Base-by-base conservation (phyloP, 92 coral and sea anemone genomes). In the Metridium senile region DNA sequence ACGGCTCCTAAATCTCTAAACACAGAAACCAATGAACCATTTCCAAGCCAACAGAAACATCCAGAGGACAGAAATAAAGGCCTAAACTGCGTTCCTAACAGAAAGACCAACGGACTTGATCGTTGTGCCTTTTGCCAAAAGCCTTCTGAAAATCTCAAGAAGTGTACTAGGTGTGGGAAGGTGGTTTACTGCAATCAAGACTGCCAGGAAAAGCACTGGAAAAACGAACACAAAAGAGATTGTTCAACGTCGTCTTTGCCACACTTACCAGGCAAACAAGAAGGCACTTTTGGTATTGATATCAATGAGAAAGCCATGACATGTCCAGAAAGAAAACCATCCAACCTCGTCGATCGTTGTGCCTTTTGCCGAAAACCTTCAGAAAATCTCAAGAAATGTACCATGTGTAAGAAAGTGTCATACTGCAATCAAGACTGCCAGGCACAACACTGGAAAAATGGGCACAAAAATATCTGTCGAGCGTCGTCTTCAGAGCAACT, bases 371-470 rank as follows among this genome's bases (percentile, higher is more conserved):
- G 47, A 26, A 66, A 66, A 52, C 71, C 73, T 9, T 58, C 78
- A 10, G 83, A 28, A 21, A 43, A 33, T 17, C 62, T 83, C 2
- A 83, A 83, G 75, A 77, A 66, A 71, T 77, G 88, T 28, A 57
- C 71, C 52, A 76, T 84, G 17, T 83, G 88, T 20, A 83, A 71
- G 28, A 52, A 66, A 20, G 79, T 71, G 26, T 71, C 68, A 22
- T 84, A 84, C 63, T 84, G 88, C 34, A 47, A 78, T 27, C 53
- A 49, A 49, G 58, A 53, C 31, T 84, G 88, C 70, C 88, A 84
- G 74, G 17, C 2, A 39, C 49, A 39, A 39, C 49, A 39, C 13
- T 39, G 49, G 49, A 13, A 39, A 13, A 6, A 4, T 6, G 49
- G 13, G 13, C 49, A 39, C 49, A 39, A 39, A 13, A 39, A 39